Evolutionary conservation across 2,113 vertebrate genomes (phyloP), one percentile per base, ranked within the genome.

Genomic region (Paramormyrops kingsleyae): DNA sequence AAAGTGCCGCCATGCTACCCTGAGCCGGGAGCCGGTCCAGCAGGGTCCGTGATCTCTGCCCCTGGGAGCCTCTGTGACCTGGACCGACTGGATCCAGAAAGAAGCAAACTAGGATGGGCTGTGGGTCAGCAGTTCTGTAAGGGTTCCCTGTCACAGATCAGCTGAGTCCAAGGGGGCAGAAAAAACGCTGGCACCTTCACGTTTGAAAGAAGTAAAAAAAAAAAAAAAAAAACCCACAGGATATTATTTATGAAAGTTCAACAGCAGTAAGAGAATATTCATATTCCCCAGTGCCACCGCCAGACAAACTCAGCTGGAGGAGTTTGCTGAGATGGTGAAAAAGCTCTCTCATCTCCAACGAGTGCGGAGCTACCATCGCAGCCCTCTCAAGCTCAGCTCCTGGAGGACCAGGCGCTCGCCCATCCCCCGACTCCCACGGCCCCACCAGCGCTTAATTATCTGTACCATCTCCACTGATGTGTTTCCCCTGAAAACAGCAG

Each of bases 191-290:
- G 85, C 13, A 87, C 4, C 49, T 52, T 46, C 44, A 31, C 27
- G 49, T n/a, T 35, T 50, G 39, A 49, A 80, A 80, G 13, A 80
- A 19, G 74, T 80, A 2, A 80, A 35, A 80, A 80, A 84, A 47
- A 56, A 46, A 44, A 46, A 44, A 13, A 44, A 8, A 6, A 44
- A 39, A 2, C 15, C 42, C 44, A 47, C 44, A 46, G 39, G 39
- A 84, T 47, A 39, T 84, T 84, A 84, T 84, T 47, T 84, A 80
- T 80, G 74, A 80, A 35, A 80, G 62, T 70, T 80, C 74, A 80
- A 42, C 74, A 80, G 74, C 74, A 80, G 83, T 44, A n/a, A 21
- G 83, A 46, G 44, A 42, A 84, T 84, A 84, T 39, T 83, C 77
- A 83, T 83, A 83, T 44, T 84, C 83, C 83, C 83, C 17, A 39